Conservation (phyloP, 2,113 vertebrate species). For the Sporophila hypoxantha region DNA sequence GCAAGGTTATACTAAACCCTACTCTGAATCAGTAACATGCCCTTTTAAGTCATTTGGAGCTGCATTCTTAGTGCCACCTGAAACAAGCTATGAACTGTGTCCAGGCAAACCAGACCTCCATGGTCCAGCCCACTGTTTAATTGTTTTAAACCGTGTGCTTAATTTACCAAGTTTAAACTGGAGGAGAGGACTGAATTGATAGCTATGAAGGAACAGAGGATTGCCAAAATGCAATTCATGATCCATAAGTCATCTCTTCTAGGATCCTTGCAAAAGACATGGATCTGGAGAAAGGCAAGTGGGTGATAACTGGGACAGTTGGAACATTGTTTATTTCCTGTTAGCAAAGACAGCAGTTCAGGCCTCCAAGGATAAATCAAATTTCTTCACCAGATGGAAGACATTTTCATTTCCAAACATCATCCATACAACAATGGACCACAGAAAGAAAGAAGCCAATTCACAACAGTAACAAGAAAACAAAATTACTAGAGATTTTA, state of each 20-base stretch:
- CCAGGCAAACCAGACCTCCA: not conserved
- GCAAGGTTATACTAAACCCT: not conserved
- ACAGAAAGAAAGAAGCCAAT: conserved; percentile 17
- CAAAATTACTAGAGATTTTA: conserved; percentile 23
- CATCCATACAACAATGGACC: not conserved
- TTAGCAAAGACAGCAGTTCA: conserved; percentile 12
- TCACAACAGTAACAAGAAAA: conserved; percentile 40
- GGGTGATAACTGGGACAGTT: conserved; percentile 11
- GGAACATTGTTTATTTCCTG: conserved; percentile 21
- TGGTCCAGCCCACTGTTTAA: not conserved
- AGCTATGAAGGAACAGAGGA: not conserved
- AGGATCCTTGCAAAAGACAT: not conserved
- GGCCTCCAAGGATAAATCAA: conserved; percentile 6
- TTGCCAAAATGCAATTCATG: not conserved
- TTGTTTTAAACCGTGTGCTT: not conserved
- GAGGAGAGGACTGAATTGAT: not conserved
- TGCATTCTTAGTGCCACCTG: not conserved
- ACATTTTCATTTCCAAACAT: conserved; percentile 37
- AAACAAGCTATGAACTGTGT: not conserved
- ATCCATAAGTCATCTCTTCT: not conserved
- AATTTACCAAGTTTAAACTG: not conserved
- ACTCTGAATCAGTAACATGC: not conserved
- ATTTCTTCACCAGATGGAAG: conserved; percentile 35
- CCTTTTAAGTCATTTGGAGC: not conserved
- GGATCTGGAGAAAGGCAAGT: conserved; percentile 1